Conservation (phyloP, 2,797 vertebrate genomes). For the Labeo calbasu region DNA sequence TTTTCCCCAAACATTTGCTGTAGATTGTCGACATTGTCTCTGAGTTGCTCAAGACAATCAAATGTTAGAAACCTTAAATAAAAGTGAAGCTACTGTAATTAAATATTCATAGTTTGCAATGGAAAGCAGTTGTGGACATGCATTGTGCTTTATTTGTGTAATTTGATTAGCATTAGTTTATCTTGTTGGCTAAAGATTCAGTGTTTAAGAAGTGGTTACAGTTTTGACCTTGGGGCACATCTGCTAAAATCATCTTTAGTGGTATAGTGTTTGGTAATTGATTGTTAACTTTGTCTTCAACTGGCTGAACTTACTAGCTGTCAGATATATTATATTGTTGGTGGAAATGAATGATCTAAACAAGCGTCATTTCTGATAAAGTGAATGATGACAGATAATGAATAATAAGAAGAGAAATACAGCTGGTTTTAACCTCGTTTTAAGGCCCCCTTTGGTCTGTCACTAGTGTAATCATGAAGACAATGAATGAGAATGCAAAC, state of each 20-base stretch:
- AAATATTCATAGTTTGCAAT: neutral
- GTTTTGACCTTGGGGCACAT: slow-evolving; percentile 43
- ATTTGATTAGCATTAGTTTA: neutral
- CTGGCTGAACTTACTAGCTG: slow-evolving; percentile 57
- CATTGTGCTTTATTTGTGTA: neutral
- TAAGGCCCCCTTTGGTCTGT: slow-evolving; percentile 66
- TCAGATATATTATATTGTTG: slow-evolving; percentile 50
- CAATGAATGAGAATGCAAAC: slow-evolving; percentile 74
- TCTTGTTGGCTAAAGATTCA: slow-evolving; percentile 1
- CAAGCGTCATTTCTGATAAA: slow-evolving; percentile 60
- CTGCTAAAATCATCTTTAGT: slow-evolving; percentile 51
- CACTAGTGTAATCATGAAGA: slow-evolving; percentile 65
- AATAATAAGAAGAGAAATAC: slow-evolving; percentile 63
- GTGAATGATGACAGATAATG: slow-evolving; percentile 68
- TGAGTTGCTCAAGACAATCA: neutral
- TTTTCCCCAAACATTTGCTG: neutral
- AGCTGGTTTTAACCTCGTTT: slow-evolving; percentile 63
- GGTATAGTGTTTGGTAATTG: slow-evolving; percentile 51
- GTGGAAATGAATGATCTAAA: slow-evolving; percentile 69
- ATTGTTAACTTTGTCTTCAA: slow-evolving; percentile 56
- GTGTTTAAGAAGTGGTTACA: slow-evolving; percentile 19
- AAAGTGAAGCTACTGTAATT: neutral
- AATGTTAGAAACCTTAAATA: neutral
- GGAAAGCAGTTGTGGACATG: neutral
- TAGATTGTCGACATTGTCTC: neutral